phyloP scores from a whole-genome alignment of 2,797 vertebrate species.

The Squalus acanthias region DNA sequence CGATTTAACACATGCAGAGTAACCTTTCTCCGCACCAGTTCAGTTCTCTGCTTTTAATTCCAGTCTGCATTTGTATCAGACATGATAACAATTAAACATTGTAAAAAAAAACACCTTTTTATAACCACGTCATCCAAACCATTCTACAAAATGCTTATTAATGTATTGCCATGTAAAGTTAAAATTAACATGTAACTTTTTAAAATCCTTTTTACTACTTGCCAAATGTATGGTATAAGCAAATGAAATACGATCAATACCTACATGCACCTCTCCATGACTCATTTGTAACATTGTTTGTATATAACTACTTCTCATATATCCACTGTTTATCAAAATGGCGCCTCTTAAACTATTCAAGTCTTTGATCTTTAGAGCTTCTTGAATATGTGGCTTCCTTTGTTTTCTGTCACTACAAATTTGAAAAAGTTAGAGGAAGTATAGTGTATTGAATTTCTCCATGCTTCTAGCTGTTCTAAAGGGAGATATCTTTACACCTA shows the following conservation, averaged over 20 bases:
- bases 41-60: conserved; percentile 5
- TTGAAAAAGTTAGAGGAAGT: background rate
- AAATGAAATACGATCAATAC: background rate
- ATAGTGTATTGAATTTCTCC: background rate
- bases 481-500: background rate
- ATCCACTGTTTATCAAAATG: background rate
- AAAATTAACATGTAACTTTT: background rate
- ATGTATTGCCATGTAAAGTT: background rate
- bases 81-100: background rate
- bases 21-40: background rate
- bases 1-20: background rate
- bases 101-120: background rate
- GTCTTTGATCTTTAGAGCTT: background rate
- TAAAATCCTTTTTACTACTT: background rate
- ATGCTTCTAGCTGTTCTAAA: background rate
- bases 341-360: background rate
- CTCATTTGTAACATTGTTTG: background rate
- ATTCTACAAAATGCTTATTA: background rate
- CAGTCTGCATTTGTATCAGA: background rate
- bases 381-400: background rate
- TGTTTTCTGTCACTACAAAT: background rate
- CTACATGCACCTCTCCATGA: background rate
- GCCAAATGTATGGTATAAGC: background rate
- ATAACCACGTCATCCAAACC: too few species aligned
- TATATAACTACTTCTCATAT: background rate